Evolutionary conservation across 53 echinoderm and acorn worm genomes (phyloP).

Genomic region (Henricia sp.): DNA sequence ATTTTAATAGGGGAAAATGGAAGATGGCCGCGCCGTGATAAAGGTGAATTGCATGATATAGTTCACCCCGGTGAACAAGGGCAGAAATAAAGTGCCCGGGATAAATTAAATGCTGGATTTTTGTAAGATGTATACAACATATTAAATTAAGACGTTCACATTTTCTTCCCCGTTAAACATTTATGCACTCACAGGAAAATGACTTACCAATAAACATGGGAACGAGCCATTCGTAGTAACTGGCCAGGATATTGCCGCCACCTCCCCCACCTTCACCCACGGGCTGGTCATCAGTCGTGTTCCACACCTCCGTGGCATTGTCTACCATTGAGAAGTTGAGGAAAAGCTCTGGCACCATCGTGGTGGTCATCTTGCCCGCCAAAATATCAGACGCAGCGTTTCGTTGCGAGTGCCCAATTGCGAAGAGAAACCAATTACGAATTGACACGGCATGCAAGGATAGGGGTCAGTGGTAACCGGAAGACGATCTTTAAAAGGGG

Average conservation of each 20-base stretch:
- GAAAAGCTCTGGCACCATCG: neutral
- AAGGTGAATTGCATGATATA: too few relatives aligned
- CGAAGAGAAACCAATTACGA: neutral
- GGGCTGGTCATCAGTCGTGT: neutral
- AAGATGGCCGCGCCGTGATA: too few relatives aligned
- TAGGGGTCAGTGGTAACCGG: neutral
- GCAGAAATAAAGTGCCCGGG: too few relatives aligned
- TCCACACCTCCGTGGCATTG: neutral
- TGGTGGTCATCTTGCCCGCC: constrained; percentile 18
- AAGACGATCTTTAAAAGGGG: neutral
- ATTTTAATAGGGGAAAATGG: too few relatives aligned
- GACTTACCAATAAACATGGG: constrained; percentile 34
- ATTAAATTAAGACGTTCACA: too few relatives aligned
- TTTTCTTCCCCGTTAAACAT: too few relatives aligned
- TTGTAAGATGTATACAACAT: too few relatives aligned
- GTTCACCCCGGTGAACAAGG: too few relatives aligned
- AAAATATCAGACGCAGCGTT: neutral
- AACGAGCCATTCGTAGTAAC: neutral
- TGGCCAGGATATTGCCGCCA: neutral
- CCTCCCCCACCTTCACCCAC: neutral
- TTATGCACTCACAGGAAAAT: too few relatives aligned
- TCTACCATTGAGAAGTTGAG: neutral
- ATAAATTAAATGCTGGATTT: too few relatives aligned
- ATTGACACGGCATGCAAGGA: constrained; percentile 12
- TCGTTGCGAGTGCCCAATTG: neutral